phyloP scores from a whole-genome alignment of 2,797 vertebrate species.

The Pipistrellus nathusii region DNA sequence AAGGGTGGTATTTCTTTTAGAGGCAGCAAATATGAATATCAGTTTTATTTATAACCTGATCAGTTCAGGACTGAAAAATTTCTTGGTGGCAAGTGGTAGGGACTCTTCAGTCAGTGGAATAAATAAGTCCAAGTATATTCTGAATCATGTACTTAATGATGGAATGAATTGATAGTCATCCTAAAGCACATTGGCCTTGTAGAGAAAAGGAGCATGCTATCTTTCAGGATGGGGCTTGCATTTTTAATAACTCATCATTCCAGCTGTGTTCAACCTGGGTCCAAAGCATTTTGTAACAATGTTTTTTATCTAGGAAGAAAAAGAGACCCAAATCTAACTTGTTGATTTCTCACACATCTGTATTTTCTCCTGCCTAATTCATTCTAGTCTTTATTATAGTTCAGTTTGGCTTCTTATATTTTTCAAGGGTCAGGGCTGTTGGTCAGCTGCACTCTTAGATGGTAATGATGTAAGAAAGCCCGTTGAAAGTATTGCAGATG shows the following conservation, averaged over 20 bases:
- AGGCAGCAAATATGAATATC: neutral
- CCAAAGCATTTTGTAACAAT: conserved; percentile 78
- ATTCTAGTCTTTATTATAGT: conserved; percentile 35
- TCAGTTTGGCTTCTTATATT: conserved; percentile 17
- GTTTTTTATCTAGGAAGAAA: conserved; percentile 76
- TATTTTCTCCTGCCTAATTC: conserved; percentile 71
- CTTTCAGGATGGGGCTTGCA: conserved; percentile 60
- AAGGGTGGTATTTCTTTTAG: conserved; percentile 38
- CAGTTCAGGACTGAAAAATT: neutral
- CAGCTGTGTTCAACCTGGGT: conserved; percentile 73
- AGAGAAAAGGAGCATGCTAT: neutral
- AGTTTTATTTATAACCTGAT: neutral
- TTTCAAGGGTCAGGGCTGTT: neutral
- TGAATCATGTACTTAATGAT: conserved; percentile 32
- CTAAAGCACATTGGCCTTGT: conserved; percentile 48
- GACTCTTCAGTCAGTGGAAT: conserved; percentile 10
- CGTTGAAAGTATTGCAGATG: neutral
- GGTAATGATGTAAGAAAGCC: neutral
- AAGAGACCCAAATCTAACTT: conserved; percentile 67
- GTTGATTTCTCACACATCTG: conserved; percentile 59
- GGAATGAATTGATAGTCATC: neutral
- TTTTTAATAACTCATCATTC: conserved; percentile 77
- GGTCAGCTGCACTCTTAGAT: neutral
- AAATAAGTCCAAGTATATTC: neutral
- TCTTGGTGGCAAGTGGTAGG: conserved; percentile 19